Evolutionary conservation across 2,113 vertebrate genomes (phyloP).

Genomic region (Calidris pygmaea): DNA sequence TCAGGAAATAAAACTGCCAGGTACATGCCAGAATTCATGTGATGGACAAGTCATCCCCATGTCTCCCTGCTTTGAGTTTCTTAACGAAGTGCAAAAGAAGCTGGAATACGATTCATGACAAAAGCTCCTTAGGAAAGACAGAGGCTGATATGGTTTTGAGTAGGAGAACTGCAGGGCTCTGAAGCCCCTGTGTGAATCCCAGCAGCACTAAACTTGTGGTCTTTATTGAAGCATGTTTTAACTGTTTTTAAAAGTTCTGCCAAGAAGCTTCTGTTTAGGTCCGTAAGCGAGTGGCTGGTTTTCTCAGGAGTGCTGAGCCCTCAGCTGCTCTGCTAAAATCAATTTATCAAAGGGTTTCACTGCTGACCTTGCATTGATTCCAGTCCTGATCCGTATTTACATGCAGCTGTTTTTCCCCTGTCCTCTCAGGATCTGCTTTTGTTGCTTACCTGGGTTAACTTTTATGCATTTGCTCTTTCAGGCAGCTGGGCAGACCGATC

Average conservation of each 20-base stretch:
- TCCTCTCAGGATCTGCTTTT: neutral
- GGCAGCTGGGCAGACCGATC: slow-evolving; percentile 88
- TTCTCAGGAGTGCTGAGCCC: neutral
- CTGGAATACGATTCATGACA: neutral
- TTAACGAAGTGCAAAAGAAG: neutral
- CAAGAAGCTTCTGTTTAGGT: neutral
- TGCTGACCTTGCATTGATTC: neutral
- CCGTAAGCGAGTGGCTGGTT: neutral
- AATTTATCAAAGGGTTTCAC: neutral
- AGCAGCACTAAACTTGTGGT: neutral
- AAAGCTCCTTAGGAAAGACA: neutral
- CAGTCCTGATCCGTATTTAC: neutral
- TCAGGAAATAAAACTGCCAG: neutral
- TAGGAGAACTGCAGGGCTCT: neutral
- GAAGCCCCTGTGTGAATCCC: neutral
- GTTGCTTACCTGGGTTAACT: neutral
- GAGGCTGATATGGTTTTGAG: neutral
- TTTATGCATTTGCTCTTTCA: slow-evolving; percentile 59
- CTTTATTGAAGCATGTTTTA: neutral
- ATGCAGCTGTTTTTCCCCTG: accelerated
- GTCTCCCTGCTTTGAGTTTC: neutral
- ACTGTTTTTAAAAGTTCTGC: neutral
- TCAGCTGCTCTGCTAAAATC: neutral
- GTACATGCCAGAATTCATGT: neutral
- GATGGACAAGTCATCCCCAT: neutral